Base-by-base conservation (phyloP, 2,113 vertebrate species). In the Tyto alba region DNA sequence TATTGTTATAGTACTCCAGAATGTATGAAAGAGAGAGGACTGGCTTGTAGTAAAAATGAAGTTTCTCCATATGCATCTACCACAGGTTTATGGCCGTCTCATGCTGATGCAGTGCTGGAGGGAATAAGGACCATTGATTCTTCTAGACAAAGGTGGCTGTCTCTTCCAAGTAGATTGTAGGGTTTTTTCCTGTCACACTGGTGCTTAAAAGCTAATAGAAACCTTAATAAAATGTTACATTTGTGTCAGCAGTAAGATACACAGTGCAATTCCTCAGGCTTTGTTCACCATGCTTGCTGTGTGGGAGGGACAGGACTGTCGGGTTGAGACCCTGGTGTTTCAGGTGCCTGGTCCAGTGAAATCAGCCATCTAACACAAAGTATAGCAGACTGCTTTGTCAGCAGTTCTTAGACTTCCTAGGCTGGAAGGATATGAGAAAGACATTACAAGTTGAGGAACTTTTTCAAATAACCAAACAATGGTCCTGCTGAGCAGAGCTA, bases 361-460 rank as follows among this genome's bases (percentile, higher is more conserved):
- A 73, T 81, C 53, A 69, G 48, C 47, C 9, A 1, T 41, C 64
- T 30, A 32, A 56, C 43, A 80, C 26, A 16, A 68, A 60, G 22
- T 25, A 48, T 36, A 40, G 53, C 23, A 60, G 45, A 56, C 71
- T 90, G 86, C 53, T 89, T 76, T 95, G 90, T 91, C 93, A 85
- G 83, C 41, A 2, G 15, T 68, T 83, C 59, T 67, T 69, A 36
- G 62, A 83, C 36, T 73, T 88, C 78, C 89, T 64, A 85, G 85
- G 75, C 76, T 55, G 94, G 77, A 89, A 95, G 93, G 84, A 92
- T 89, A 64, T 85, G 55, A 94, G 69, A 79, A 82, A 83, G 88
- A 85, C 83, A 88, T 88, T 82, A 76, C 50, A 90, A 90, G 69
- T 9, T 84, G 59, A 93, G 75, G 59, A 97, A 94, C 56, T 64